These are phyloP conservation scores for Parochlus steinenii DNA, from an alignment of 2,888 invertebrate genomes.

Conservation along the genomic window DNA sequence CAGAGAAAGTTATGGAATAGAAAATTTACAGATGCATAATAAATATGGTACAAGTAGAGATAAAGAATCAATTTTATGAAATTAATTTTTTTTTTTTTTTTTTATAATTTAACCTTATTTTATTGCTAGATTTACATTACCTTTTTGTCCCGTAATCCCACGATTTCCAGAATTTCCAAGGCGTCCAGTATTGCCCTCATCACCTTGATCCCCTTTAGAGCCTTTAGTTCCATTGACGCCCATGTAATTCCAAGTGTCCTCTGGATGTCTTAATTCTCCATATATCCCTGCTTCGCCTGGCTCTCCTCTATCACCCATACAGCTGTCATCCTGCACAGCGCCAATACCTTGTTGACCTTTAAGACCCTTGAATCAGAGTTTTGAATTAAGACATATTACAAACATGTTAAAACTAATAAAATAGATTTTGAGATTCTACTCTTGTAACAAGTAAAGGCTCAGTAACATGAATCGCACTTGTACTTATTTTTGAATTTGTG, in stretches of 20 bases:
- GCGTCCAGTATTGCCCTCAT: conserved; percentile 39
- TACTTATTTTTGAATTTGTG: no score
- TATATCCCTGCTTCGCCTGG: conserved; percentile 20
- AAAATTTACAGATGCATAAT: no score
- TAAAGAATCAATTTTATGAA: no score
- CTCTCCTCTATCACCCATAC: conserved; percentile 18
- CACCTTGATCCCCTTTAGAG: conserved; percentile 43
- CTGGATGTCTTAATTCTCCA: conserved; percentile 23
- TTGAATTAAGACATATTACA: conserved; percentile 3
- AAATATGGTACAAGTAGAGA: no score
- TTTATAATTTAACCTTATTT: no score
- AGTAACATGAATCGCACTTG: no score
- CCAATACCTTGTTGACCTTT: conserved; percentile 14
- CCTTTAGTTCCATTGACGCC: conserved; percentile 33
- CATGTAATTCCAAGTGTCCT: conserved; percentile 27
- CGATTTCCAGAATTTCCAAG: no score
- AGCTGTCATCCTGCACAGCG: conserved; percentile 10
- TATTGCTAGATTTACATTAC: no score
- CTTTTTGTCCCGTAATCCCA: no score
- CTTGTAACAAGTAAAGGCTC: no score
- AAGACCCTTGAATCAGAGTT: neutral
- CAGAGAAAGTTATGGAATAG: no score
- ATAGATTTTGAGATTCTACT: conserved; percentile 26
- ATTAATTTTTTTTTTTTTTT: no score
- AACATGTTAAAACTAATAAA: neutral